These are phyloP conservation scores for Chunga burmeisteri DNA, from an alignment of 2,113 vertebrate species.

Conservation along the genomic window DNA sequence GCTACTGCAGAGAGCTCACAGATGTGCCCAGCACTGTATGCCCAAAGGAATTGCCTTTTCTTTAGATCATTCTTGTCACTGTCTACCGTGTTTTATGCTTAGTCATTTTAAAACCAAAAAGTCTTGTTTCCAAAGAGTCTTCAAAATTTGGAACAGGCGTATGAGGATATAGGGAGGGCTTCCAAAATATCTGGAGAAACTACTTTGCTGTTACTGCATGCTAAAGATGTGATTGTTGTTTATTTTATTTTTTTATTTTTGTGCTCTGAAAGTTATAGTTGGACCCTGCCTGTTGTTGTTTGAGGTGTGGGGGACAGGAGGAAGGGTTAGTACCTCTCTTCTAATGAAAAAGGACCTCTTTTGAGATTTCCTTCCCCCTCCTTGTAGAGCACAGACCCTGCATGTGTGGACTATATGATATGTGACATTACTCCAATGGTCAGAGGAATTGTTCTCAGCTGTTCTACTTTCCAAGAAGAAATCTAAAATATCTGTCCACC, in stretches of 20 bases:
- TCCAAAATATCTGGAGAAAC: background rate
- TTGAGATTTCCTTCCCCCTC: background rate
- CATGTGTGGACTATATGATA: background rate
- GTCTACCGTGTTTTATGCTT: background rate
- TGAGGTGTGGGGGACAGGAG: background rate
- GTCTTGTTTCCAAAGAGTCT: background rate
- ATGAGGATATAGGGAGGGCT: background rate
- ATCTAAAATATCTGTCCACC: background rate
- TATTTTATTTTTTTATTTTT: background rate
- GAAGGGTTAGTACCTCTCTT: background rate
- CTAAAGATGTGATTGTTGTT: background rate
- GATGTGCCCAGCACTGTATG: background rate
- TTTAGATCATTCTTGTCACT: background rate
- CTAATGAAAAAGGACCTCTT: background rate
- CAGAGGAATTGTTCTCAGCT: background rate
- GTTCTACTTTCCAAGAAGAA: background rate
- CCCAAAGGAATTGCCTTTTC: background rate
- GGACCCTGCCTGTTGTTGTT: background rate
- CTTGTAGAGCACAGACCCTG: background rate
- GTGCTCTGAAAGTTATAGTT: background rate
- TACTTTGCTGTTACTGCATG: background rate
- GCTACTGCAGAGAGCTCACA: background rate
- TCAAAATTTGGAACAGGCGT: background rate
- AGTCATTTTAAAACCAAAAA: background rate
- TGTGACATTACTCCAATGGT: accelerated